These are phyloP conservation scores for Eurypyga helias DNA, from an alignment of 2,113 vertebrate genomes.

Conservation along the genomic window DNA sequence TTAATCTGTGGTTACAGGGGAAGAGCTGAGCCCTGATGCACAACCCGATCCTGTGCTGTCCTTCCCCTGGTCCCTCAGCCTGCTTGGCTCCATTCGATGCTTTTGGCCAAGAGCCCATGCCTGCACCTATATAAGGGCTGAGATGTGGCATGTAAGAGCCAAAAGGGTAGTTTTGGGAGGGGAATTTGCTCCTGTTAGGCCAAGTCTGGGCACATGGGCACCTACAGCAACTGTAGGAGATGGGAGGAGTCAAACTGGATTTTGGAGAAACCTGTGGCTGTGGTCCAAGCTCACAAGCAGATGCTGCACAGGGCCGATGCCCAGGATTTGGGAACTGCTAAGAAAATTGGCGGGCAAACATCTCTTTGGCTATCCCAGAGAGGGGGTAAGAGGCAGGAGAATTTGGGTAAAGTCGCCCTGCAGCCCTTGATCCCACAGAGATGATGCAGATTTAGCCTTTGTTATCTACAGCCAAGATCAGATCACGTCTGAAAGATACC, in stretches of 20 bases:
- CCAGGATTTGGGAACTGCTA: not conserved
- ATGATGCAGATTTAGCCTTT: not conserved
- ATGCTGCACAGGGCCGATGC: not conserved
- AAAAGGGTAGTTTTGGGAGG: not conserved
- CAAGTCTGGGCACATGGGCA: not conserved
- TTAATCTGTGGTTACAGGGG: slow-evolving; percentile 31
- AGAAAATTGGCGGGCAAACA: not conserved
- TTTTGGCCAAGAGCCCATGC: not conserved
- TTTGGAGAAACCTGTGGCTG: not conserved
- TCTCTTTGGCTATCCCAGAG: not conserved
- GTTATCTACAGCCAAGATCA: not conserved
- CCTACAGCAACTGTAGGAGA: not conserved
- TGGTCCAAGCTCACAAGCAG: not conserved
- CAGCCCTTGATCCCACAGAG: fast-evolving
- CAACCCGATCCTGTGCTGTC: not conserved
- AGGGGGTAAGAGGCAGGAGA: not conserved
- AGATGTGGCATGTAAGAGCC: not conserved
- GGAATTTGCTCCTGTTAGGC: not conserved
- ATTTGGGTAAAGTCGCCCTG: not conserved
- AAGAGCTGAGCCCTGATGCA: not conserved
- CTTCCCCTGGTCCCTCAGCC: not conserved
- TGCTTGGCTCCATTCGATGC: not conserved
- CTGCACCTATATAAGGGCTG: not conserved
- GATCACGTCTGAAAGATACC: not conserved
- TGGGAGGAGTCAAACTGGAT: not conserved